Evolutionary conservation across 2,888 invertebrate genomes (phyloP).

Genomic region (Dyspetes luteomarginatus): DNA sequence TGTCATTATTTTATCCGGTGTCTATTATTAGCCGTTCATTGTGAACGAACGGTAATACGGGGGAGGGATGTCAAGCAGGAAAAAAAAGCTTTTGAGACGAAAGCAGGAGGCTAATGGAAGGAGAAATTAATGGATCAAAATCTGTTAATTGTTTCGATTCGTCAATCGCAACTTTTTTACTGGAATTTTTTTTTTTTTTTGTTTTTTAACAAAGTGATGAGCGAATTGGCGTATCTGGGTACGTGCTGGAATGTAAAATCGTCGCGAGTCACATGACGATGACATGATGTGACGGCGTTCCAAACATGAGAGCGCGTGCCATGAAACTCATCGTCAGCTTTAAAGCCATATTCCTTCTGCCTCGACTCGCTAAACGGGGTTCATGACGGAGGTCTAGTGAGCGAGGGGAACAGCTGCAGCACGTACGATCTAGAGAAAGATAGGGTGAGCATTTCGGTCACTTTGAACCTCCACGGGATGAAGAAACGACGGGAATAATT

Average conservation of each 20-base stretch:
- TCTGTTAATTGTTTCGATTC: too few species aligned
- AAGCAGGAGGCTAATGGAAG: too few species aligned
- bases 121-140: too few species aligned
- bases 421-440: slow-evolving; percentile 63
- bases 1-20: slow-evolving; percentile 50
- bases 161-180: too few species aligned
- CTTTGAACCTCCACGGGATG: not conserved
- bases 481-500: not conserved
- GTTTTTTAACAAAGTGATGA: too few species aligned
- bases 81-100: too few species aligned
- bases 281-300: too few species aligned
- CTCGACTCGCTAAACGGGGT: slow-evolving; percentile 26
- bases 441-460: slow-evolving; percentile 7
- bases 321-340: slow-evolving; percentile 47
- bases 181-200: too few species aligned
- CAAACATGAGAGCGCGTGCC: slow-evolving; percentile 57
- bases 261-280: too few species aligned
- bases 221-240: too few species aligned
- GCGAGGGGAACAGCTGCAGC: slow-evolving; percentile 78
- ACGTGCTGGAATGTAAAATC: too few species aligned
- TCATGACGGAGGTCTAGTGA: slow-evolving; percentile 63
- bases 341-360: slow-evolving; percentile 47
- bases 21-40: slow-evolving; percentile 41
- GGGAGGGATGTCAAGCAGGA: not conserved
- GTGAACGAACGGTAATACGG: slow-evolving; percentile 11